Evolutionary conservation across 2,113 vertebrate genomes (phyloP), one percentile per base, ranked within the genome.

Genomic region (Recurvirostra avosetta): DNA sequence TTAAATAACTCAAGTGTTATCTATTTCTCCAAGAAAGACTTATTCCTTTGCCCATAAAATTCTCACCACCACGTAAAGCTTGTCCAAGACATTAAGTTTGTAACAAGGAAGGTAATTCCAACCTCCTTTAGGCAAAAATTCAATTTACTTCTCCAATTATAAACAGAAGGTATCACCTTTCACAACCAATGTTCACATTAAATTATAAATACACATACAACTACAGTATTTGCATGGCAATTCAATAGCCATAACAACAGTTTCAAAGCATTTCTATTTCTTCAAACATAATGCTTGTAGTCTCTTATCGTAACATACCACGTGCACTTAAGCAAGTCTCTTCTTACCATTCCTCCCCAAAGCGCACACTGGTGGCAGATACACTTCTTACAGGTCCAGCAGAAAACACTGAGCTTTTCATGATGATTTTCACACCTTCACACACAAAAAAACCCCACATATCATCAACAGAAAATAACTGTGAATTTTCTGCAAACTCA

Each of bases 341-440:
- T 62, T 67, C 96, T 98, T 97, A 99, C 99, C 99, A 99, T 99
- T 96, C 99, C 99, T 90, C 99, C 99, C 99, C 99, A 99, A 47
- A 99, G 99, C 2, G 99, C 99, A 97, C 99, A 99, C 96, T 99
- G 99, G 97, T 99, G 99, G 92, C 99, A 99, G 98, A 99, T 99
- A 92, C 99, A 99, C 92, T 99, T 99, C 98, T 99, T 99, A 96
- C 99, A 99, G 63, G 99, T 99, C 99, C 99, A 99, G 96, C 99
- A 99, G 98, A 99, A 99, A 30, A 99, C 99, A 79, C 99, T 99
- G 86, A 99, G 98, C 94, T 99, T 99, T 98, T 99, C 99, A 49
- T 99, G 99, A 95, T 99, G 99, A 97, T 99, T 99, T 97, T 99
- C 99, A 98, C 99, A 99, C 97, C 99, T 99, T 56, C 45, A 45